phyloP scores from a whole-genome alignment of 2,888 invertebrate species.

The Epirrhoe tristata region DNA sequence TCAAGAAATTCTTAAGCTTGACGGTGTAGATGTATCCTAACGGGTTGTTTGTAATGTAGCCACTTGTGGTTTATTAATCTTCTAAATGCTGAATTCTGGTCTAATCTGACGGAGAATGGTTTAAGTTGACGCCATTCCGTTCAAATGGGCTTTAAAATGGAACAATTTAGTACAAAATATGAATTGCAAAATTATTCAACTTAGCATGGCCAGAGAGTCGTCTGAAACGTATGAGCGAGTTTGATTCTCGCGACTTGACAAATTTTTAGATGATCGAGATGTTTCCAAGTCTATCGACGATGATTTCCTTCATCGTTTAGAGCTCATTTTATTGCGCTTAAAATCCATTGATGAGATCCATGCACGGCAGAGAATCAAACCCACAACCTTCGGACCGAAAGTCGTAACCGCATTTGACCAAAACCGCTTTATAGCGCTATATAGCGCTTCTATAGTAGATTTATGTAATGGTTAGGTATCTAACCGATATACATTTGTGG shows the following conservation, averaged over 20 bases:
- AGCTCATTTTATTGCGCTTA: no score
- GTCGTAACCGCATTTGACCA: no score
- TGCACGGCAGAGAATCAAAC: no score
- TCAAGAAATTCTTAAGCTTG: background rate
- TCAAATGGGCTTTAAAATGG: background rate
- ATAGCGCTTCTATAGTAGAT: background rate
- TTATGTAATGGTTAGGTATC: background rate
- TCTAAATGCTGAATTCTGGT: slow-evolving; percentile 7
- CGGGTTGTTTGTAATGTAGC: slow-evolving; percentile 9
- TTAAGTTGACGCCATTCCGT: background rate
- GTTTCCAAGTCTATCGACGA: no score
- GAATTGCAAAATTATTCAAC: background rate
- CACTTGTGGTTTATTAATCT: slow-evolving; percentile 10
- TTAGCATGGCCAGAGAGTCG: background rate
- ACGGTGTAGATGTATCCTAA: slow-evolving; percentile 6
- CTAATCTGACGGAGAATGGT: slow-evolving; percentile 1
- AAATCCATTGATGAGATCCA: no score
- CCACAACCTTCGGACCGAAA: no score
- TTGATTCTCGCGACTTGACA: no score
- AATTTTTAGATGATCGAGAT: no score
- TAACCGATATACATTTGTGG: background rate
- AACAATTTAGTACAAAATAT: background rate
- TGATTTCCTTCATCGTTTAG: no score
- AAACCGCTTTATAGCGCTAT: no score
- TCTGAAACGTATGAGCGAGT: no score